Evolutionary conservation across 2,888 invertebrate genomes (phyloP).

Genomic region (Agrotis ipsilon): DNA sequence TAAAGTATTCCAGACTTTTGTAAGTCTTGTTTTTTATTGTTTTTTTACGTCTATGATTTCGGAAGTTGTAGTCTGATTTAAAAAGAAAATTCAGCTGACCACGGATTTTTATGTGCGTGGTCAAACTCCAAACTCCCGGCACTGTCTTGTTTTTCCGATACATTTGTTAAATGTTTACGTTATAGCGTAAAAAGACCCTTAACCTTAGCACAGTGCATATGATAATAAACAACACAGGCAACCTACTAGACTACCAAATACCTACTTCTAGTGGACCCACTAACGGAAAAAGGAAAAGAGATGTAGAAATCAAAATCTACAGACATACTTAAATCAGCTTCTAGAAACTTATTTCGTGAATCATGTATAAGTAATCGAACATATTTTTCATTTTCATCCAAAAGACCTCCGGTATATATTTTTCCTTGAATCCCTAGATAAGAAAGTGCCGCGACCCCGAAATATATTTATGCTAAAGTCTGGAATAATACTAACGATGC

Average conservation of each 20-base stretch:
- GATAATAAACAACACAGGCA: background rate
- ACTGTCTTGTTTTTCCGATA: background rate
- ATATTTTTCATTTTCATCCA: background rate
- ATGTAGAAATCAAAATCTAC: background rate
- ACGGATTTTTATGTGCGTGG: background rate
- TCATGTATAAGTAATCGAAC: background rate
- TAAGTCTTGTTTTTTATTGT: background rate
- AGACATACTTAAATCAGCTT: background rate
- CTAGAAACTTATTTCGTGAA: background rate
- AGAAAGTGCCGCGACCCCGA: too few relatives aligned
- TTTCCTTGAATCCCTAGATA: background rate
- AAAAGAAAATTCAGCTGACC: background rate
- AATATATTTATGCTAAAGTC: too few relatives aligned
- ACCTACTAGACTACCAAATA: too few relatives aligned
- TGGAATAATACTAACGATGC: too few relatives aligned
- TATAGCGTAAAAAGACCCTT: background rate
- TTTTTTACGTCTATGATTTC: background rate
- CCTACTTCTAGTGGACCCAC: too few relatives aligned
- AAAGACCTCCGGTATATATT: background rate
- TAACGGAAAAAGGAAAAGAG: too few relatives aligned
- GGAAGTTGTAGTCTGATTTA: background rate
- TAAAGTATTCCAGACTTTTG: background rate
- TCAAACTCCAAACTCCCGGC: too few relatives aligned
- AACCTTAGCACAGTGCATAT: background rate
- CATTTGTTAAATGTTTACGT: background rate